Base-by-base conservation (phyloP, 2,113 vertebrate species). In the Hippocampus mohnikei region DNA sequence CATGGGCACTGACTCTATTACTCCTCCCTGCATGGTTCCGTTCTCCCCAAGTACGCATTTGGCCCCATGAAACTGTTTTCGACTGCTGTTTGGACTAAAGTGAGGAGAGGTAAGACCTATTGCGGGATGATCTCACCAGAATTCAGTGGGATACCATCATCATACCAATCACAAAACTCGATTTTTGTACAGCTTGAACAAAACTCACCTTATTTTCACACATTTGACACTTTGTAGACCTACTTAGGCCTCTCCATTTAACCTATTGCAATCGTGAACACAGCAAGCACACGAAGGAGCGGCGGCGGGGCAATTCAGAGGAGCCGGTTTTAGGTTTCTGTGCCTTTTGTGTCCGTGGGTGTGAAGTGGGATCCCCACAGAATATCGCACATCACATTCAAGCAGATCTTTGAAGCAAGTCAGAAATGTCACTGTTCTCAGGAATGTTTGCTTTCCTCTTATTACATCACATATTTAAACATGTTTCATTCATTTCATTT, bases 381-480 rank as follows among this genome's bases (percentile, higher is more conserved):
- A 60, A 60, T 60, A 60, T 18, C 33, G 33, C 15, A 60, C 29
- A 69, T 68, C 33, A 56, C 29, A 59, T 68, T 52, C 48, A 18
- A 60, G 69, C 25, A 48, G 58, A 64, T 55, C 70, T 66, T 42
- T 23, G 64, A 15, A 71, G 42, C 63, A 50, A 72, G 20, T 48
- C 50, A 37, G 8, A 70, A 1, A 53, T 65, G 33, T 40, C 66
- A 69, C 33, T 48, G 52, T 74, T 23, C 52, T 55, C 41, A 46
- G 72, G 58, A 73, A 71, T 76, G 61, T 84, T 80, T 81, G 71
- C 74, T 86, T 89, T 86, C 82, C 62, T 71, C 63, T 64, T 59
- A 23, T 85, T 84, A 77, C 85, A 83, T 85, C 81, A 86, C 72
- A 75, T 29, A 81, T 75, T 77, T 78, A 9, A 66, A 69, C 69